A percentile compares a stretch with the other conserved stretches of the same genome.
These are phyloP conservation scores for Tolmerus cingulatus DNA, from an alignment of 2,888 invertebrate genomes.

Conservation along the genomic window DNA sequence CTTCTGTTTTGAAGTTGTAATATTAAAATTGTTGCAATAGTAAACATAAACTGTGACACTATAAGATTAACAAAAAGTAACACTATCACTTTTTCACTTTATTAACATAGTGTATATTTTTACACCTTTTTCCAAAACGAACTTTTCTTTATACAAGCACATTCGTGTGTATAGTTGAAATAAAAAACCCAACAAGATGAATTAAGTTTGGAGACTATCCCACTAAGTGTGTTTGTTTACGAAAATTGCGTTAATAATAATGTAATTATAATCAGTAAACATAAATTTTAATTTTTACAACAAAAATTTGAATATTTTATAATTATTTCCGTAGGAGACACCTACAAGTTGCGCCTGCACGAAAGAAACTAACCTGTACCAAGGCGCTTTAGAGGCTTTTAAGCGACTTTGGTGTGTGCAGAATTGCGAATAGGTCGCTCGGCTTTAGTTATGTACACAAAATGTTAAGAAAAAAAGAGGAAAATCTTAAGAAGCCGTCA, in stretches of 20 bases:
- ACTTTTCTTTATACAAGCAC: not conserved
- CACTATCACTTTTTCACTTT: not conserved
- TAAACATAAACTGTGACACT: not conserved
- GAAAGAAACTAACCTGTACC: conserved; percentile 24
- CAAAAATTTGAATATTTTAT: not conserved
- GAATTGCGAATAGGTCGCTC: not conserved
- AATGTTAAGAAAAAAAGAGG: not conserved
- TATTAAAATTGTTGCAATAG: not conserved
- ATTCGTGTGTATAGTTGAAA: not conserved
- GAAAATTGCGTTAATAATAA: not conserved
- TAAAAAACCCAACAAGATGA: not conserved
- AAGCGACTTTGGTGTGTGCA: conserved; percentile 3
- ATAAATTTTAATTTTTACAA: not conserved
- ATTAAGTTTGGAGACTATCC: not conserved
- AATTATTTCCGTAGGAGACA: not conserved
- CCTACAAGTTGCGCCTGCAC: conserved; percentile 15
- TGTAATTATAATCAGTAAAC: not conserved
- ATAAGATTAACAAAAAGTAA: not conserved
- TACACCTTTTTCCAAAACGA: not conserved
- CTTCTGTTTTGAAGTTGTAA: not conserved
- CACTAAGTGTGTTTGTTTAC: not conserved
- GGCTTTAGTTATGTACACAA: conserved; percentile 25
- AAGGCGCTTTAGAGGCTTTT: conserved; percentile 17
- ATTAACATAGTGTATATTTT: not conserved
- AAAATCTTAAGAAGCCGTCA: conserved; percentile 23